phyloP scores from a whole-genome alignment of 2,797 vertebrate genomes.

The Austrolebias charrua region DNA sequence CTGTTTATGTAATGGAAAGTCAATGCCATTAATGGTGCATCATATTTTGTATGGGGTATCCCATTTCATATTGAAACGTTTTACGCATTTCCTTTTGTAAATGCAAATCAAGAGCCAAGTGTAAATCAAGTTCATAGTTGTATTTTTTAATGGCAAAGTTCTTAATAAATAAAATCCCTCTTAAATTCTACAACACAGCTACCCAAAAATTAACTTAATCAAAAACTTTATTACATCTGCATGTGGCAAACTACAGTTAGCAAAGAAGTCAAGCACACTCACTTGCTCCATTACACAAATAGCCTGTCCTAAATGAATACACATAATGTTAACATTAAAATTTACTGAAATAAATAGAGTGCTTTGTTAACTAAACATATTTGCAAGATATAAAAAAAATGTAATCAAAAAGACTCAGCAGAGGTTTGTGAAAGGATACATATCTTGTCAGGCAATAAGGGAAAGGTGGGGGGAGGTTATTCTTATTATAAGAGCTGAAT shows the following conservation, averaged over 20 bases:
- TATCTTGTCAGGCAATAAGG: not conserved
- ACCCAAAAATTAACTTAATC: slow-evolving; percentile 30
- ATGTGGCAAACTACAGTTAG: not conserved
- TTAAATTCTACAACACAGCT: slow-evolving; percentile 37
- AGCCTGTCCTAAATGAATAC: too few relatives aligned
- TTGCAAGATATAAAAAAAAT: not conserved
- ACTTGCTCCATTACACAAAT: too few relatives aligned
- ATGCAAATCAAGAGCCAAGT: not conserved
- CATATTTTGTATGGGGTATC: too few relatives aligned
- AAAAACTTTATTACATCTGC: not conserved
- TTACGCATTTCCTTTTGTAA: too few relatives aligned
- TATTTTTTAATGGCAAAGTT: slow-evolving; percentile 25
- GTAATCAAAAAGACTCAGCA: not conserved
- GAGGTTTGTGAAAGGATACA: not conserved
- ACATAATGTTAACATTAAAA: too few relatives aligned
- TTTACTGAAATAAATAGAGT: too few relatives aligned
- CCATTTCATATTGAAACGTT: too few relatives aligned
- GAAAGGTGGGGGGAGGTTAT: not conserved
- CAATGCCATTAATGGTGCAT: too few relatives aligned
- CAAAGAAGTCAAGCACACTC: not conserved
- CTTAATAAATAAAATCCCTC: slow-evolving; percentile 49
- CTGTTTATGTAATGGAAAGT: too few relatives aligned
- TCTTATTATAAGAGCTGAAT: not conserved
- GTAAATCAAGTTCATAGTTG: not conserved
- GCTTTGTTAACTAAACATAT: not conserved